Percentiles rank a stretch among this genome's conserved stretches.
Conservation (phyloP, 1,140 invertebrate species). For the Bombus waltoni region DNA sequence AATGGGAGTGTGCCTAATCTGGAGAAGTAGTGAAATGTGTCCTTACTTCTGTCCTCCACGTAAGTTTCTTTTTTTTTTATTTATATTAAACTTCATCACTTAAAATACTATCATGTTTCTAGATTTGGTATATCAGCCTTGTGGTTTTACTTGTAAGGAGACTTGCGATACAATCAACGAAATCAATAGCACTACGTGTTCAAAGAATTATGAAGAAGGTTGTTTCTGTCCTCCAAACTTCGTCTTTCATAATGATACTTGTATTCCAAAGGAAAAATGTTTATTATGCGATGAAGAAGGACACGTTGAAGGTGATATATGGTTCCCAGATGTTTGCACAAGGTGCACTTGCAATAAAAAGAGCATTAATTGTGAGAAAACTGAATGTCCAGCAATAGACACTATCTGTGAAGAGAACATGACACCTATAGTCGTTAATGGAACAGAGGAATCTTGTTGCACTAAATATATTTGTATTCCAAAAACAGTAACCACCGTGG, state of each 20-base stretch:
- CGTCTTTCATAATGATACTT: constrained; percentile 82
- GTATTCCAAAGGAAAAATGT: constrained; percentile 81
- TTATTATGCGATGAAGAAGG: constrained; percentile 87
- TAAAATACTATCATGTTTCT: neutral
- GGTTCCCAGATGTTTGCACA: constrained; percentile 89
- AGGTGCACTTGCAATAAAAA: constrained; percentile 87
- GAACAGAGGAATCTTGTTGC: constrained; percentile 86
- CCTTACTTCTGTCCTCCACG: constrained; percentile 83
- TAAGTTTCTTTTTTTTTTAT: constrained; percentile 53
- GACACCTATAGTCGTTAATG: constrained; percentile 82
- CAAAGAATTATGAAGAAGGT: constrained; percentile 85
- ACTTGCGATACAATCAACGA: constrained; percentile 86
- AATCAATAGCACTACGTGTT: constrained; percentile 79
- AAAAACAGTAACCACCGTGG: constrained; percentile 76
- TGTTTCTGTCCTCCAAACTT: constrained; percentile 91
- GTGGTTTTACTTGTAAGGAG: constrained; percentile 86
- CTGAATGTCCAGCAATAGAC: constrained; percentile 84
- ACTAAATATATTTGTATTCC: constrained; percentile 86
- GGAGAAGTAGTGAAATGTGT: constrained; percentile 86
- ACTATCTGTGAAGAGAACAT: constrained; percentile 85
- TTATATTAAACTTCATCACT: neutral
- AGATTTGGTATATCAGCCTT: constrained; percentile 87
- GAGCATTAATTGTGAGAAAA: constrained; percentile 84
- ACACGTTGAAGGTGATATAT: constrained; percentile 85
- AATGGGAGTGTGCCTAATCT: constrained; percentile 87